Conservation (phyloP, 53 echinoderm and acorn worm species). For the Henricia sp. region DNA sequence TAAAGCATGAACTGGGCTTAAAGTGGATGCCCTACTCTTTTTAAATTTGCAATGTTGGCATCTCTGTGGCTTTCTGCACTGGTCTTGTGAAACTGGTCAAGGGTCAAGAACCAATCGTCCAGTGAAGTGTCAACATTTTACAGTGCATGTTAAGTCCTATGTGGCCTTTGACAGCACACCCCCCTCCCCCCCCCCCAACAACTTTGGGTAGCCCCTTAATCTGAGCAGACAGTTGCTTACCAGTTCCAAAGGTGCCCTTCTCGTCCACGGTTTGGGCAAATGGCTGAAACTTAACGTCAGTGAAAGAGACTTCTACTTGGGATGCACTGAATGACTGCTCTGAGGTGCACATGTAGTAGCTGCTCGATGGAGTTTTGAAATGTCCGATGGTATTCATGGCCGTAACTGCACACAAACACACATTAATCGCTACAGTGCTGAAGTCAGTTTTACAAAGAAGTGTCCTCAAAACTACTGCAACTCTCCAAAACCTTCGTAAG, state of each 20-base stretch:
- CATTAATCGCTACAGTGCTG: not conserved
- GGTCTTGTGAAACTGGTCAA: not conserved
- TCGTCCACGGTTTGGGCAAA: constrained; percentile 60
- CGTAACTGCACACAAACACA: not conserved
- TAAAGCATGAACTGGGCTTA: no score
- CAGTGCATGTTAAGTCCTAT: not conserved
- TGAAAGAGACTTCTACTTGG: constrained; percentile 45
- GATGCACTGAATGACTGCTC: constrained; percentile 1
- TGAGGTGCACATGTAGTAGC: constrained; percentile 67
- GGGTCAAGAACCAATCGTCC: not conserved
- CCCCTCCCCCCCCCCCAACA: no score
- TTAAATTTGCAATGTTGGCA: no score
- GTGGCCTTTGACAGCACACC: no score
- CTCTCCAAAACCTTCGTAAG: not conserved
- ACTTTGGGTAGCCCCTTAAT: no score
- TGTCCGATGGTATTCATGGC: not conserved
- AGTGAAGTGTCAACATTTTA: not conserved
- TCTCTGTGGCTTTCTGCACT: no score
- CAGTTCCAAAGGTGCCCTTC: constrained; percentile 35
- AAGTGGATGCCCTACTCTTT: no score
- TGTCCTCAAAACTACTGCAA: not conserved
- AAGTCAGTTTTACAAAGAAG: not conserved
- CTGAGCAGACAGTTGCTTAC: no score
- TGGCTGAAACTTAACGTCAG: constrained; percentile 74
- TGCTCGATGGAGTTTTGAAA: constrained; percentile 6